These are phyloP conservation scores for Coranthus polyacanthus DNA, from an alignment of 2,797 vertebrate genomes.

Conservation along the genomic window DNA sequence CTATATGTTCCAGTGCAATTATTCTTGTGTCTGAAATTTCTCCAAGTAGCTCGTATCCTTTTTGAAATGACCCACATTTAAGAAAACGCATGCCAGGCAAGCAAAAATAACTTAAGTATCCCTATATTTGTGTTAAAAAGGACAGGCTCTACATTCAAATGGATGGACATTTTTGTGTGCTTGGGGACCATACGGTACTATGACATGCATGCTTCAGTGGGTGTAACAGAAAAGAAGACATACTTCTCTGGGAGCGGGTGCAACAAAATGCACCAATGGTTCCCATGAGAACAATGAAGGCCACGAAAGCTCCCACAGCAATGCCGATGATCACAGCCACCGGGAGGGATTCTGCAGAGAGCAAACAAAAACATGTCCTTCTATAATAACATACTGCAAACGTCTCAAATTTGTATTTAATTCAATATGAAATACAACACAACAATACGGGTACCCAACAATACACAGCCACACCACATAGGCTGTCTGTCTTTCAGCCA, in stretches of 20 bases:
- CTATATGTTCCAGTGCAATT: conserved; percentile 11
- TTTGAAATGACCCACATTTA: background rate
- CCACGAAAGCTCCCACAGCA: conserved; percentile 96
- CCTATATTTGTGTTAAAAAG: conserved; percentile 7
- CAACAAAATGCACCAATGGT: conserved; percentile 99
- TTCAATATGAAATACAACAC: background rate
- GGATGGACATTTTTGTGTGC: conserved; percentile 71
- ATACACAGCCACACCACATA: conserved; percentile 3
- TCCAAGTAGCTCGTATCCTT: background rate
- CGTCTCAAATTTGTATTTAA: conserved; percentile 12
- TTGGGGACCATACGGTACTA: conserved; percentile 26
- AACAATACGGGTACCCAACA: conserved; percentile 3
- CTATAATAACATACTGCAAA: conserved; percentile 48
- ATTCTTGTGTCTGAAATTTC: conserved; percentile 9
- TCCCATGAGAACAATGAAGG: conserved; percentile 96
- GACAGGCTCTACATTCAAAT: conserved; percentile 18
- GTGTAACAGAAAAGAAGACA: conserved; percentile 57
- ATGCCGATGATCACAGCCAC: conserved; percentile 98
- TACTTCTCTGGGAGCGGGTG: conserved; percentile 98
- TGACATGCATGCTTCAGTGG: conserved; percentile 61
- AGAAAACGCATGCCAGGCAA: background rate
- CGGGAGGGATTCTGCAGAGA: conserved; percentile 92
- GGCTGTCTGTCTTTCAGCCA: conserved; percentile 9
- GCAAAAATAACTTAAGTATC: background rate
- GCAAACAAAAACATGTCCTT: conserved; percentile 51